Percentiles rank a stretch among this genome's conserved stretches.
These are phyloP conservation scores for Zaprionus africanus DNA, from an alignment of 1,140 invertebrate genomes.

Conservation along the genomic window DNA sequence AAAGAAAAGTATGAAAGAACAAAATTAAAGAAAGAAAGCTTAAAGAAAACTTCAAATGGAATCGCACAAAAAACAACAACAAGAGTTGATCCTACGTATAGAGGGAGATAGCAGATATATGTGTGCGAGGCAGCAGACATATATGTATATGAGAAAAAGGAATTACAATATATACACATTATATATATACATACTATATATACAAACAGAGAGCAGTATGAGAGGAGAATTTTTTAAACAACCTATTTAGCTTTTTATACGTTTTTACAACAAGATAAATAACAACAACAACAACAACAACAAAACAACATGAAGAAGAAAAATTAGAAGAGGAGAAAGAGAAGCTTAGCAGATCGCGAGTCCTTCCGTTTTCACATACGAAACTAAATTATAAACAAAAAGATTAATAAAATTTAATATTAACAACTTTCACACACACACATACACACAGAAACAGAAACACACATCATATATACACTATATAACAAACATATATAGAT, in stretches of 20 bases:
- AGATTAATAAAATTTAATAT: conserved; percentile 13
- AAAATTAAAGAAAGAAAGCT: conserved; percentile 4
- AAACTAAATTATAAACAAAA: conserved; percentile 34
- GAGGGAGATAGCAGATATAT: neutral
- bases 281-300: conserved; percentile 56
- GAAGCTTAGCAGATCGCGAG: conserved; percentile 47
- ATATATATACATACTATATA: conserved; percentile 36
- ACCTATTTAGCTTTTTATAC: conserved; percentile 82
- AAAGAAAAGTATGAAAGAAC: neutral
- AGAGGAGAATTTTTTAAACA: conserved; percentile 63
- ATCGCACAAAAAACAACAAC: conserved; percentile 46
- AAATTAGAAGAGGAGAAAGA: neutral
- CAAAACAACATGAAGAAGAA: conserved; percentile 19
- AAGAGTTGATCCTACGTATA: conserved; percentile 39
- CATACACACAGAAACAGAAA: conserved; percentile 26
- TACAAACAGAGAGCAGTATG: conserved; percentile 38
- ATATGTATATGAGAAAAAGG: neutral
- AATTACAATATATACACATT: neutral
- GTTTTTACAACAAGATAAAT: conserved; percentile 61
- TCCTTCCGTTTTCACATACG: conserved; percentile 75
- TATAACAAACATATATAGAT: conserved; percentile 44
- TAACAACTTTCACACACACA: conserved; percentile 20
- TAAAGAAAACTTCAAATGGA: conserved; percentile 31
- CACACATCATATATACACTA: conserved; percentile 52
- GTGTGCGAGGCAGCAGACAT: neutral